A percentile compares a stretch with the other conserved stretches of the same genome.
These are phyloP conservation scores for Solenopsis fugax DNA, from an alignment of 1,140 invertebrate species.

Conservation along the genomic window DNA sequence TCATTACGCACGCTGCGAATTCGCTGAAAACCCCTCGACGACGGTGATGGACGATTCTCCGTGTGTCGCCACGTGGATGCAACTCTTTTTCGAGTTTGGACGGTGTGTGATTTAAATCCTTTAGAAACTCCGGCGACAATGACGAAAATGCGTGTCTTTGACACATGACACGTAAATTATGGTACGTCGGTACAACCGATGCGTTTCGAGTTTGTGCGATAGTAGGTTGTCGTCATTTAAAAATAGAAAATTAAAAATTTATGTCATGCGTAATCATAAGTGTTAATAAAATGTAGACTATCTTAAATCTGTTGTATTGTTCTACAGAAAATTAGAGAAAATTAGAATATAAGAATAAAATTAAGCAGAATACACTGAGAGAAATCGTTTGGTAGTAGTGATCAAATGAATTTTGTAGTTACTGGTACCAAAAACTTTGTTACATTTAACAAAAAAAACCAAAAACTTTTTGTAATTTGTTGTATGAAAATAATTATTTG, in stretches of 20 bases:
- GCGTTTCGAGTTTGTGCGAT: neutral
- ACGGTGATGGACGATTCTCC: slow-evolving; percentile 32
- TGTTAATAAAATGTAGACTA: neutral
- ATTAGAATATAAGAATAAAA: neutral
- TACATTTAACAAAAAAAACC: too few species aligned
- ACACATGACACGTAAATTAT: slow-evolving; percentile 15
- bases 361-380: too few species aligned
- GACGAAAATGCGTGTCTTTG: neutral
- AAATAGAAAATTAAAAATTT: slow-evolving; percentile 20
- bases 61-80: neutral
- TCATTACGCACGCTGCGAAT: slow-evolving; percentile 26
- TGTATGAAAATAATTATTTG: too few species aligned
- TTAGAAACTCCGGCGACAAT: slow-evolving; percentile 7
- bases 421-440: too few species aligned
- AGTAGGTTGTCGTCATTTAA: neutral
- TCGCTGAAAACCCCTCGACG: neutral
- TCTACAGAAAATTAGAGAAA: neutral
- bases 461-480: too few species aligned
- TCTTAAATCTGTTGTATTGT: neutral
- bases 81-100: neutral
- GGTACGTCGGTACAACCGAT: neutral
- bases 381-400: too few species aligned
- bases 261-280: neutral
- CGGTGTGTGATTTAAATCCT: slow-evolving; percentile 13
- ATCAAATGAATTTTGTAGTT: too few species aligned